Evolutionary conservation across 2,113 vertebrate species (phyloP).

Genomic region (Campylomormyrus numenius): DNA sequence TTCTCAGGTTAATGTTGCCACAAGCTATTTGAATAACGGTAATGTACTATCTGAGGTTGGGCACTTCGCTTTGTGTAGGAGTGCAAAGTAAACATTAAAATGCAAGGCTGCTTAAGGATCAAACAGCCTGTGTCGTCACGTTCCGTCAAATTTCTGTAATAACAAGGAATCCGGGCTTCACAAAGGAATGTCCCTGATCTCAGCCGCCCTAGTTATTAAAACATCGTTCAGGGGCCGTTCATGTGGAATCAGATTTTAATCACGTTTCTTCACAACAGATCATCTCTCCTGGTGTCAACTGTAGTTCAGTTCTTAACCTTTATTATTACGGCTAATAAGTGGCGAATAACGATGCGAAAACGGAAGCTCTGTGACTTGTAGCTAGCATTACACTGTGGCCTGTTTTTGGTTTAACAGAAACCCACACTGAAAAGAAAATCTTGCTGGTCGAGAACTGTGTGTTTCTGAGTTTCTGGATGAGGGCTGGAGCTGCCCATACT

Average conservation of each 20-base stretch:
- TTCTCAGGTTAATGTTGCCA: background rate
- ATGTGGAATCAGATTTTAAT: slow-evolving; percentile 14
- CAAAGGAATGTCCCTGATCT: background rate
- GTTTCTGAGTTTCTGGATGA: background rate
- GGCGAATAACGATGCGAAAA: background rate
- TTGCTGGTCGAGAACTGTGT: background rate
- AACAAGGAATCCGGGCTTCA: background rate
- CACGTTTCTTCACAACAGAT: background rate
- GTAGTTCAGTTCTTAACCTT: background rate
- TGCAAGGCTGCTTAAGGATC: slow-evolving; percentile 1
- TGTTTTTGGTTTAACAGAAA: background rate
- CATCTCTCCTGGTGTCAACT: background rate
- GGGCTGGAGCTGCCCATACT: background rate
- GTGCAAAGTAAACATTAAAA: slow-evolving; percentile 9
- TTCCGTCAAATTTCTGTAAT: background rate
- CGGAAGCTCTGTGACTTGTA: background rate
- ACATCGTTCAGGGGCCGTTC: background rate
- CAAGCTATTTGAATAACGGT: background rate
- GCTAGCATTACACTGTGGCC: background rate
- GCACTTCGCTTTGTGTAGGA: background rate
- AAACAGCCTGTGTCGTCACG: background rate
- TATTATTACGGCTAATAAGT: background rate
- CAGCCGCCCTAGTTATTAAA: background rate
- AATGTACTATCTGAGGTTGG: background rate
- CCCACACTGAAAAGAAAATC: background rate